phyloP scores from a whole-genome alignment of 2,888 invertebrate genomes.

The Lottia gigantea region DNA sequence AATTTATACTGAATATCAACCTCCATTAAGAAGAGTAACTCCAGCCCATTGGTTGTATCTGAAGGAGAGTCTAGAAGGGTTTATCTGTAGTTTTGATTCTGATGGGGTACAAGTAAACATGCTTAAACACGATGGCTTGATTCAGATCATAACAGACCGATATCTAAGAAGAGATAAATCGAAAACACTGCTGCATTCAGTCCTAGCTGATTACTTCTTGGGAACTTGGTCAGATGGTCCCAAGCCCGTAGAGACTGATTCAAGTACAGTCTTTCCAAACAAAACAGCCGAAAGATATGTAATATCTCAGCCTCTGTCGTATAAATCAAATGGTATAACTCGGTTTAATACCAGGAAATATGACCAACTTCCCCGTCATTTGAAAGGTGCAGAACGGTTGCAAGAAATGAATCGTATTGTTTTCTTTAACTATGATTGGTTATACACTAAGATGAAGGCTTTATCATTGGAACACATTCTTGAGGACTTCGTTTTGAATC shows the following conservation, averaged over 20 bases:
- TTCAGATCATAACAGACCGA: conserved; percentile 41
- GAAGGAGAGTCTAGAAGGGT: conserved; percentile 52
- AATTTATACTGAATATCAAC: conserved; percentile 39
- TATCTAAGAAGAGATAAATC: conserved; percentile 46
- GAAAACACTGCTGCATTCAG: conserved; percentile 50
- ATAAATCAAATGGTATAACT: conserved; percentile 35
- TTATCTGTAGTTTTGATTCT: conserved; percentile 45
- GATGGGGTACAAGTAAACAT: conserved; percentile 58
- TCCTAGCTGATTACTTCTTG: conserved; percentile 65
- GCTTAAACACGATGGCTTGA: conserved; percentile 55
- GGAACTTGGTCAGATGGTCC: conserved; percentile 55
- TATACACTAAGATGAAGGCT: conserved; percentile 64
- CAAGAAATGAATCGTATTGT: conserved; percentile 61
- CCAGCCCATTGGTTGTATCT: conserved; percentile 57
- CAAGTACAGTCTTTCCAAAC: not conserved
- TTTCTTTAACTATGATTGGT: conserved; percentile 66
- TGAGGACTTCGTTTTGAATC: conserved; percentile 61
- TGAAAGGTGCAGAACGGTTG: conserved; percentile 58
- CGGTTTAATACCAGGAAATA: conserved; percentile 64
- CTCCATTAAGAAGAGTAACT: conserved; percentile 52
- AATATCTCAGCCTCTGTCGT: conserved; percentile 57
- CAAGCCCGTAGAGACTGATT: conserved; percentile 40
- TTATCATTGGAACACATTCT: conserved; percentile 62
- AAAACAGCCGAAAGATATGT: conserved; percentile 34
- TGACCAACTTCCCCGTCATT: conserved; percentile 64